Conservation (phyloP, 2,888 invertebrate genomes). For the Lasiommata megera region DNA sequence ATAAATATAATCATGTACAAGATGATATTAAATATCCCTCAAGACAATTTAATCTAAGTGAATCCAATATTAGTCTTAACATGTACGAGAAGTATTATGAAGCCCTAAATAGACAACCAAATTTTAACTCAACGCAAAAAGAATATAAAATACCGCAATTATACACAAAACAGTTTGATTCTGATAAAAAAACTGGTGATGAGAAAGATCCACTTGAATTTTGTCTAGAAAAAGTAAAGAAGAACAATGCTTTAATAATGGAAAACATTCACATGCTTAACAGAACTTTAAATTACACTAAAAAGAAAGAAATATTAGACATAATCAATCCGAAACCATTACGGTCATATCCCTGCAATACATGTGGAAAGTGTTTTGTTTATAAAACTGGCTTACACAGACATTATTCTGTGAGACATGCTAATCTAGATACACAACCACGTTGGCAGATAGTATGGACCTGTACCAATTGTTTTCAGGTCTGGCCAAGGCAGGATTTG, state of each 20-base stretch:
- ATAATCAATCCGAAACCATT: constrained; percentile 56
- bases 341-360: constrained; percentile 60
- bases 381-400: constrained; percentile 71
- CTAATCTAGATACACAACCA: constrained; percentile 53
- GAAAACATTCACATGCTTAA: constrained; percentile 73
- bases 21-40: background rate
- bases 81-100: background rate
- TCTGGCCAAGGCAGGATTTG: constrained; percentile 67
- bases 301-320: constrained; percentile 67
- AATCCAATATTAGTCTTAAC: background rate
- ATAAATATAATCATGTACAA: background rate
- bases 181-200: constrained; percentile 1
- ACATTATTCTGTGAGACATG: constrained; percentile 63
- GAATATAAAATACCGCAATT: background rate
- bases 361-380: constrained; percentile 73
- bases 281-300: constrained; percentile 67
- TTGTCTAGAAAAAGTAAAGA: constrained; percentile 70
- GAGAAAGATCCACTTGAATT: constrained; percentile 57
- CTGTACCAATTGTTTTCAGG: constrained; percentile 73
- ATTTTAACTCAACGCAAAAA: background rate
- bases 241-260: constrained; percentile 74
- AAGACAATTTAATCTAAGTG: background rate
- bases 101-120: background rate
- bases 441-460: constrained; percentile 76
- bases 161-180: background rate